Base-by-base conservation (phyloP, 2,113 vertebrate species). In the Caretta caretta region DNA sequence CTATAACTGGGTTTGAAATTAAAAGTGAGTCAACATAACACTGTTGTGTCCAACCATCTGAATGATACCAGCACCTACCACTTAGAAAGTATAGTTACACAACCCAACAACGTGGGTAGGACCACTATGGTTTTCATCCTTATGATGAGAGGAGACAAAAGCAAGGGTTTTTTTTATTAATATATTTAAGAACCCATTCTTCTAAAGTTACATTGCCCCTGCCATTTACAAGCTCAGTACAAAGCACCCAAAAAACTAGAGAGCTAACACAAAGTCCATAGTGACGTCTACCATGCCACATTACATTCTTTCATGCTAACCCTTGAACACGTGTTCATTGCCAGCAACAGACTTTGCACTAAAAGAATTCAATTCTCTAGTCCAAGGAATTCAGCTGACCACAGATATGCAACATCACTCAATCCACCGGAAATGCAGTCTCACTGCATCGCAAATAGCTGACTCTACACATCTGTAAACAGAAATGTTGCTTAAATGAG, bases 311-410 rank as follows among this genome's bases (percentile, higher is more conserved):
- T 94, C 56, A 72, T 35, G 89, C 90, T 92, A 80, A 35, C n/a
- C 51, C 94, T 50, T 82, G 86, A 78, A 94, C 3, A 0, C 38
- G n/a, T 53, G 84, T 82, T 87, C 81, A 90, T 6, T 92, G 84
- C 80, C 84, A 96, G 80, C 82, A 86, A 91, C 10, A 38, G 42
- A 86, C 75, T 90, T 87, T 84, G 48, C 51, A 51, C 83, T 90
- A 59, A 82, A 97, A 96, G 94, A 95, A 96, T 86, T 53, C 83
- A 86, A 83, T 31, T 84, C 35, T 80, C 84, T 48, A 79, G 53
- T 93, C 89, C 90, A 94, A 97, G 89, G 92, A 97, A 96, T 97
- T 95, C 84, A 94, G 92, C 93, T 92, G 93, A 93, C 88, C 90
- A 88, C 88, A 94, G 95, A 94, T 96, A 94, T 93, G 94, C 90